These are phyloP conservation scores for Lycaon pictus DNA, from an alignment of 2,113 vertebrate species.

Conservation along the genomic window DNA sequence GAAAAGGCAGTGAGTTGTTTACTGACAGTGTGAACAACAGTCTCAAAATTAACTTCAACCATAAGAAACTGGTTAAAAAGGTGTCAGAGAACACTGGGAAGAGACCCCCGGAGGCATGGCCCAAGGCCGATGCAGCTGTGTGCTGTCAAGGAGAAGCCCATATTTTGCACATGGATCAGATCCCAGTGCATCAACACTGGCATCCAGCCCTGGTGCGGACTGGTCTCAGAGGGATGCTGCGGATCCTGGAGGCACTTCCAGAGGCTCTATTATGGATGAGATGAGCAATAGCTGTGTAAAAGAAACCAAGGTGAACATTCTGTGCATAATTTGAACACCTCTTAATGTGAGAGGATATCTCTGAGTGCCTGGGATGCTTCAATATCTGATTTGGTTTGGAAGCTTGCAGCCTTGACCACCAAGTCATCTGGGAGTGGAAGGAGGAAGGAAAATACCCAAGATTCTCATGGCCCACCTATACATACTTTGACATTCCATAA, in stretches of 20 bases:
- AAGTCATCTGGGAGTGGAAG: neutral
- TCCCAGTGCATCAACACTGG: neutral
- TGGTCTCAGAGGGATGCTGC: constrained; percentile 22
- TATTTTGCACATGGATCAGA: constrained; percentile 30
- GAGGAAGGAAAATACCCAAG: neutral
- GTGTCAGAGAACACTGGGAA: constrained; percentile 56
- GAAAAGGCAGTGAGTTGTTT: constrained; percentile 63
- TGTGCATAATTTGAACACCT: constrained; percentile 49
- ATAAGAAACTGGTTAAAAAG: constrained; percentile 75
- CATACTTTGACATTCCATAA: neutral
- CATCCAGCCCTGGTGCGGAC: constrained; percentile 27
- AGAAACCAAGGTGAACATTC: constrained; percentile 48
- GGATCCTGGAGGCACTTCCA: constrained; percentile 61
- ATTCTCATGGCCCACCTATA: neutral
- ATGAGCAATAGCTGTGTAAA: constrained; percentile 29
- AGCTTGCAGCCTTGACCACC: neutral
- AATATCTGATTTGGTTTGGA: neutral
- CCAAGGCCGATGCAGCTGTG: constrained; percentile 57
- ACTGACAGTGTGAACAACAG: constrained; percentile 67
- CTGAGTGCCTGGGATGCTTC: neutral
- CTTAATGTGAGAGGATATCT: neutral
- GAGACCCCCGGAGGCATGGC: neutral
- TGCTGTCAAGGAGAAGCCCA: constrained; percentile 50
- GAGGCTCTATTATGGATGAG: constrained; percentile 19
- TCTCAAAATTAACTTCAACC: constrained; percentile 66